Conservation (phyloP, 2,797 vertebrate species). For the Ptychadena robeensis region DNA sequence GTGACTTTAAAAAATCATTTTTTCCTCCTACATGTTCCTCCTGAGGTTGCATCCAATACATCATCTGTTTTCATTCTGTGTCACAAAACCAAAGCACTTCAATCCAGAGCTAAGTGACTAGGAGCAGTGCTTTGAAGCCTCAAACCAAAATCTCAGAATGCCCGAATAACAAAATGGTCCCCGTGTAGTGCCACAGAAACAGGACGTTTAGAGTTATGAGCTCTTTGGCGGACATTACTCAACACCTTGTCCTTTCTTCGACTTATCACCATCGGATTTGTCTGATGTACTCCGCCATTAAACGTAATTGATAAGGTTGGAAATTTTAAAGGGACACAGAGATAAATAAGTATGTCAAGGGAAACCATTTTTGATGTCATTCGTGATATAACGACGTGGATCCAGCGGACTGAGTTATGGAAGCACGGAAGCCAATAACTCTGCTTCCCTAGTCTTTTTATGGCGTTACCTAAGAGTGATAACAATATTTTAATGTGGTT, state of each 20-base stretch:
- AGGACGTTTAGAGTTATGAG: slow-evolving; percentile 36
- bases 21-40: neutral
- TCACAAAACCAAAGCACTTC: slow-evolving; percentile 31
- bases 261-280: slow-evolving; percentile 35
- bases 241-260: slow-evolving; percentile 45
- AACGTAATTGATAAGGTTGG: slow-evolving; percentile 52
- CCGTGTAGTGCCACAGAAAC: slow-evolving; percentile 6
- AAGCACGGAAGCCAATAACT: slow-evolving; percentile 23
- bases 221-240: slow-evolving; percentile 40
- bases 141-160: neutral
- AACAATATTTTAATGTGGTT: slow-evolving; percentile 54
- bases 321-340: slow-evolving; percentile 48
- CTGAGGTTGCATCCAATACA: slow-evolving; percentile 10
- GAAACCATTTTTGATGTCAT: slow-evolving; percentile 53
- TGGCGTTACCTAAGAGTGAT: slow-evolving; percentile 45
- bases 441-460: slow-evolving; percentile 16
- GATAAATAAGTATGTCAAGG: slow-evolving; percentile 48
- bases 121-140: neutral
- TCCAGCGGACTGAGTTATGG: slow-evolving; percentile 46
- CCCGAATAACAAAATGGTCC: slow-evolving; percentile 41
- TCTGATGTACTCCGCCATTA: slow-evolving; percentile 46
- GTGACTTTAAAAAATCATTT: neutral
- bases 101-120: neutral
- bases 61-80: slow-evolving; percentile 24
- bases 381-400: slow-evolving; percentile 41